Conservation (phyloP, 2,888 invertebrate genomes). For the Lamproptera curius region DNA sequence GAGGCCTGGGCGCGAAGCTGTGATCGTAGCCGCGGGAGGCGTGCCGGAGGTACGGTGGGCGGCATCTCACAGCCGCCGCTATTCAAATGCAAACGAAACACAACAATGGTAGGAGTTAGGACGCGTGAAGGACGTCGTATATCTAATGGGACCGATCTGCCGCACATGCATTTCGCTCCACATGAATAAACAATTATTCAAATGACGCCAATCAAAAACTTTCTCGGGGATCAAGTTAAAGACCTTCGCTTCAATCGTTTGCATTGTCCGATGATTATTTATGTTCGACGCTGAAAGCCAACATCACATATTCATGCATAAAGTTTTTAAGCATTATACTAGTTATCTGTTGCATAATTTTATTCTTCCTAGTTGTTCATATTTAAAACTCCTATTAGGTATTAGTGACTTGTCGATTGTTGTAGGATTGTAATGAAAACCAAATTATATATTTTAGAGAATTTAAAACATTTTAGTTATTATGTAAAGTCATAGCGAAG, state of each 20-base stretch:
- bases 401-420: conserved; percentile 71
- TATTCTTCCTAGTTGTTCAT: conserved; percentile 75
- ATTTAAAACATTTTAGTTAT: conserved; percentile 73
- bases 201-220: conserved; percentile 66
- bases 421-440: conserved; percentile 75
- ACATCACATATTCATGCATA: conserved; percentile 51
- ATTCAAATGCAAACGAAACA: conserved; percentile 71
- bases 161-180: conserved; percentile 67
- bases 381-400: conserved; percentile 76
- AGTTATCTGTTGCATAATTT: conserved; percentile 75
- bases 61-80: conserved; percentile 57
- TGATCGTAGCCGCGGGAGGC: conserved; percentile 51
- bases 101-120: conserved; percentile 75
- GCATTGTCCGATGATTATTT: conserved; percentile 30
- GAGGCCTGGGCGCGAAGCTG: conserved; percentile 26
- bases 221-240: conserved; percentile 47
- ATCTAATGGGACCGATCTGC: conserved; percentile 69
- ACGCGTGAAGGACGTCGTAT: conserved; percentile 75
- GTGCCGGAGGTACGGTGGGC: conserved; percentile 57
- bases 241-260: conserved; percentile 43
- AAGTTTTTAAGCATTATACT: conserved; percentile 34
- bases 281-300: conserved; percentile 43
- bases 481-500: conserved; percentile 75
- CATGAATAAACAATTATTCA: conserved; percentile 77
- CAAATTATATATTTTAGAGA: conserved; percentile 78